Evolutionary conservation across 1,140 invertebrate genomes (phyloP), one percentile per base, ranked within the genome.

Genomic region (Rhyzopertha dominica): DNA sequence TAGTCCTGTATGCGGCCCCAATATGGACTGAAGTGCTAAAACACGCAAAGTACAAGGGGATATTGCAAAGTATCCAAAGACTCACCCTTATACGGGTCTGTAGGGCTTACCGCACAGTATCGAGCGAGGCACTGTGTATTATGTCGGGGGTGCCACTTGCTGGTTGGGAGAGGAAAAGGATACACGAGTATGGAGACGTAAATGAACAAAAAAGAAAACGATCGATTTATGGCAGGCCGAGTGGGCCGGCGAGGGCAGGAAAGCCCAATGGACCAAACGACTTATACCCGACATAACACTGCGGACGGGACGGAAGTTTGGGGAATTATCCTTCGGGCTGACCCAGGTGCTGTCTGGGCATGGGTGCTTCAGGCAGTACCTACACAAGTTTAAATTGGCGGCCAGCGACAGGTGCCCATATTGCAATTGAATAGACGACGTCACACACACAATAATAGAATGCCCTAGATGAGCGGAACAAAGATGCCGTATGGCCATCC

Each of bases 311-410:
- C 32, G 47, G 23, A 32, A 47, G 20, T 40, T 51, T 25, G 42
- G 51, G 8, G 12, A 40, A 13, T 29, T 47, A 10, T 38, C 41
- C 8, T 56, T 44, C 34, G 51, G 48, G 35, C 19, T 54, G 3
- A 51, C 53, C n/a, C 53, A 56, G 41, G 29, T 38, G 12, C 43
- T 56, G 7, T 47, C 44, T 1, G 54, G 46, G 24, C 57, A 59
- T 30, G 49, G 52, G 2, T 45, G 25, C 16, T 57, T 54, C 23
- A 40, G 47, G 25, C 43, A 24, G 12, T 58, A 54, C 29, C 34
- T 47, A n/a, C n/a, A n/a, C n/a, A n/a, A n/a, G n/a, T n/a, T n/a
- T n/a, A n/a, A n/a, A n/a, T n/a, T n/a, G n/a, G n/a, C n/a, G n/a
- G n/a, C n/a, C n/a, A n/a, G n/a, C n/a, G n/a, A n/a, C n/a, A n/a